phyloP scores from a whole-genome alignment of 2,113 vertebrate genomes.

The Phaethon lepturus region DNA sequence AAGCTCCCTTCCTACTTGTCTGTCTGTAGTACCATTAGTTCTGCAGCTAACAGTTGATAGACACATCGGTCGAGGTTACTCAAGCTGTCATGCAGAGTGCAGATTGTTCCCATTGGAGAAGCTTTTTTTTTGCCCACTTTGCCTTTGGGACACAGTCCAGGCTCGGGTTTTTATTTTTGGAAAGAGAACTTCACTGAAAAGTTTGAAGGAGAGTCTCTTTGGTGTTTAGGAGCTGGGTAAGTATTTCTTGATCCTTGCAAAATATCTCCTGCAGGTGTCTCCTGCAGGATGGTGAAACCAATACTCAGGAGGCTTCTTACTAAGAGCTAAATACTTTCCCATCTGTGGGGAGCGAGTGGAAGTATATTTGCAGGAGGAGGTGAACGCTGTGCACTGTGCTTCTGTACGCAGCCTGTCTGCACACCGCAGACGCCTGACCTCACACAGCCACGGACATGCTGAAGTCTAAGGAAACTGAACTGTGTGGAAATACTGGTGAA shows the following conservation, averaged over 20 bases:
- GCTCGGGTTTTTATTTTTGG: neutral
- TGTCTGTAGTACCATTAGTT: neutral
- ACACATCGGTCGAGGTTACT: neutral
- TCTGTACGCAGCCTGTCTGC: neutral
- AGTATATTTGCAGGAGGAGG: neutral
- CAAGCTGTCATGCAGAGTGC: neutral
- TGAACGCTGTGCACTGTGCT: neutral
- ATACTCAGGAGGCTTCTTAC: neutral
- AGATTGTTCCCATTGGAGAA: neutral
- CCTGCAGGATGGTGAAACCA: neutral
- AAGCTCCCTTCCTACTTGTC: neutral
- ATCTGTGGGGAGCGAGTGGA: fast-evolving
- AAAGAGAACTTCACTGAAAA: neutral
- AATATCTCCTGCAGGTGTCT: neutral
- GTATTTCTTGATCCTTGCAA: neutral
- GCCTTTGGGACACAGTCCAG: neutral
- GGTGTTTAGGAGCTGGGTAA: neutral
- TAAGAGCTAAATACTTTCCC: neutral
- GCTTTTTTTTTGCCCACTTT: neutral
- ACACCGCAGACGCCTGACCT: too few species aligned
- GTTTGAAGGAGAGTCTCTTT: neutral
- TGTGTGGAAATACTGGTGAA: neutral
- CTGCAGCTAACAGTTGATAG: neutral
- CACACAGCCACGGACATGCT: fast-evolving
- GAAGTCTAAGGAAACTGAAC: neutral